These are phyloP conservation scores for Drosophila recens DNA, from an alignment of 2,888 invertebrate genomes.

Conservation along the genomic window DNA sequence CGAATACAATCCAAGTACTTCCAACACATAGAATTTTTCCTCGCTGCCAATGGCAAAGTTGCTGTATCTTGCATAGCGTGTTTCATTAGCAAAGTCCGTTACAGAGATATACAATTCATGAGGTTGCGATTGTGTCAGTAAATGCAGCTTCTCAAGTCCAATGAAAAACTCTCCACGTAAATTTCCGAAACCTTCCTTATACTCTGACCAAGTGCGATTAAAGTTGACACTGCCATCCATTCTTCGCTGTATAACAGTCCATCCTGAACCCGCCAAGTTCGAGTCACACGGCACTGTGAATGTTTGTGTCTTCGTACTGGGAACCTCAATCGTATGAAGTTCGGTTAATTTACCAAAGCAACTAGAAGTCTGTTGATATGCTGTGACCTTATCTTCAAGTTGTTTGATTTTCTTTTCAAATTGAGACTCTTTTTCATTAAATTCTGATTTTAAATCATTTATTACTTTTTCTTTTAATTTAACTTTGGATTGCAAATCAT, in stretches of 20 bases:
- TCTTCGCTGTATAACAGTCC: constrained; percentile 89
- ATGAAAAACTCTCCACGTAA: constrained; percentile 90
- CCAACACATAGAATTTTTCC: constrained; percentile 88
- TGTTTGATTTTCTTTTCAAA: neutral
- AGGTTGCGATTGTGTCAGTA: constrained; percentile 74
- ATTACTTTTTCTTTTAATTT: neutral
- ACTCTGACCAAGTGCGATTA: constrained; percentile 88
- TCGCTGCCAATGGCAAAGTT: constrained; percentile 89
- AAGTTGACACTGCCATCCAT: constrained; percentile 89
- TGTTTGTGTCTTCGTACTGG: constrained; percentile 64
- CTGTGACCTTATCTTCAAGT: neutral
- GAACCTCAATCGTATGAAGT: constrained; percentile 1
- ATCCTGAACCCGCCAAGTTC: constrained; percentile 86
- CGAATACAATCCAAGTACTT: constrained; percentile 87
- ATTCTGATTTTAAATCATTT: neutral
- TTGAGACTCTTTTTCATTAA: neutral
- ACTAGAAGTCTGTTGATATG: neutral
- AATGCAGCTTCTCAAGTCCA: constrained; percentile 88
- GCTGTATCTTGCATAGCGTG: constrained; percentile 87
- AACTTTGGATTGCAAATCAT: neutral
- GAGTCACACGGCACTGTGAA: constrained; percentile 86
- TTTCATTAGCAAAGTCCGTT: constrained; percentile 87
- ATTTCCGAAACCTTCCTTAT: constrained; percentile 89
- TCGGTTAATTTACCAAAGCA: constrained; percentile 1
- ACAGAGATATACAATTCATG: constrained; percentile 88